Evolutionary conservation across 2,888 invertebrate species (phyloP).

Genomic region (Pandemis corylana): DNA sequence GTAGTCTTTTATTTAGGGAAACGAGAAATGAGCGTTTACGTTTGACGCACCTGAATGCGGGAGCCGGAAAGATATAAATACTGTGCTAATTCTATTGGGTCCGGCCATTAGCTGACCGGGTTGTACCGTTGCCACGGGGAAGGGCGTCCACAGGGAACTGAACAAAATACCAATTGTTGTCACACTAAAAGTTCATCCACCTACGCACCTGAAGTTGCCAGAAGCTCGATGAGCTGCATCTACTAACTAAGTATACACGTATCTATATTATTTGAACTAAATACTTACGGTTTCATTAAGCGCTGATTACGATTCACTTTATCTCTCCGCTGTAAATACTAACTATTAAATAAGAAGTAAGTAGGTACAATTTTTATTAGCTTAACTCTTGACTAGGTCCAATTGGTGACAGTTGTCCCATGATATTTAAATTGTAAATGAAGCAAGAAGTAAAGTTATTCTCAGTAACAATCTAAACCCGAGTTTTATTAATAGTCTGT

Average conservation of each 20-base stretch:
- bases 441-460: neutral
- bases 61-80: slow-evolving; percentile 68
- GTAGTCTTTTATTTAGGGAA: neutral
- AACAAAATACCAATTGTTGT: slow-evolving; percentile 49
- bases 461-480: neutral
- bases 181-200: neutral
- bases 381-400: no score
- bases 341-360: no score
- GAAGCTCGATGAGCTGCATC: neutral
- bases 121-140: slow-evolving; percentile 62
- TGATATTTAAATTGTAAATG: neutral
- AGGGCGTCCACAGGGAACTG: slow-evolving; percentile 46
- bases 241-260: neutral
- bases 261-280: neutral
- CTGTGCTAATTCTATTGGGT: slow-evolving; percentile 64
- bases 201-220: neutral
- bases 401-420: neutral
- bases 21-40: neutral
- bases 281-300: neutral
- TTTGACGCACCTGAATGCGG: slow-evolving; percentile 56
- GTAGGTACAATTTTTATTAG: no score
- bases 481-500: neutral
- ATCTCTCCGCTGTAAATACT: no score
- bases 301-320: neutral
- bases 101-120: slow-evolving; percentile 63